Conservation (phyloP, 2,888 invertebrate genomes). For the Philaethria dido region DNA sequence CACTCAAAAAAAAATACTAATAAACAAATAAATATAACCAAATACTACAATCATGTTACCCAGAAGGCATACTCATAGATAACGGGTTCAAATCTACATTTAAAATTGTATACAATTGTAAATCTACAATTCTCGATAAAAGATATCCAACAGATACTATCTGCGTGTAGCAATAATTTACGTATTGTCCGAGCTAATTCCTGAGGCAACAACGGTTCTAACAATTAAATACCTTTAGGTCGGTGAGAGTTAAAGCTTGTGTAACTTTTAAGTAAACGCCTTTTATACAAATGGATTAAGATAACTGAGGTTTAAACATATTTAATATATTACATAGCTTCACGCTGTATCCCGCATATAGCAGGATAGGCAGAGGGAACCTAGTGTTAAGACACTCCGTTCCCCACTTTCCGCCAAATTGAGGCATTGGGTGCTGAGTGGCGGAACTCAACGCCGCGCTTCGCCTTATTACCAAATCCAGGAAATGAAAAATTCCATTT, state of each 20-base stretch:
- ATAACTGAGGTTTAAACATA: too few species aligned
- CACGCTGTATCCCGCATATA: too few species aligned
- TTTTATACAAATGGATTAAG: background rate
- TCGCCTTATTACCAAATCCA: too few species aligned
- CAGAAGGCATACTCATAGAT: background rate
- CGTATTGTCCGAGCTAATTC: slow-evolving; percentile 33
- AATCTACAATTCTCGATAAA: slow-evolving; percentile 22
- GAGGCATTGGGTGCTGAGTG: too few species aligned
- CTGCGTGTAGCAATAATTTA: slow-evolving; percentile 28
- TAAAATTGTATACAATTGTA: slow-evolving; percentile 4
- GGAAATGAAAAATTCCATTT: too few species aligned
- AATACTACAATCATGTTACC: background rate
- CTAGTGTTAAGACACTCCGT: too few species aligned
- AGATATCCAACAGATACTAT: slow-evolving; percentile 31
- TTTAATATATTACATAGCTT: too few species aligned
- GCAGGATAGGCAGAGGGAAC: too few species aligned
- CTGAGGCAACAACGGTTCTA: slow-evolving; percentile 28
- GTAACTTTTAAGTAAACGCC: slow-evolving; percentile 12
- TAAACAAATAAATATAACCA: background rate
- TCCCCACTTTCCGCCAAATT: too few species aligned
- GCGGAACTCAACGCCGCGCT: too few species aligned
- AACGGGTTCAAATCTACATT: slow-evolving; percentile 5
- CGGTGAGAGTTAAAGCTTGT: slow-evolving; percentile 32
- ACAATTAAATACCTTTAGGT: slow-evolving; percentile 41
- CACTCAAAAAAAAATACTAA: too few species aligned